phyloP scores from a whole-genome alignment of 2,888 invertebrate species.

The Lepidochitona cinerea region DNA sequence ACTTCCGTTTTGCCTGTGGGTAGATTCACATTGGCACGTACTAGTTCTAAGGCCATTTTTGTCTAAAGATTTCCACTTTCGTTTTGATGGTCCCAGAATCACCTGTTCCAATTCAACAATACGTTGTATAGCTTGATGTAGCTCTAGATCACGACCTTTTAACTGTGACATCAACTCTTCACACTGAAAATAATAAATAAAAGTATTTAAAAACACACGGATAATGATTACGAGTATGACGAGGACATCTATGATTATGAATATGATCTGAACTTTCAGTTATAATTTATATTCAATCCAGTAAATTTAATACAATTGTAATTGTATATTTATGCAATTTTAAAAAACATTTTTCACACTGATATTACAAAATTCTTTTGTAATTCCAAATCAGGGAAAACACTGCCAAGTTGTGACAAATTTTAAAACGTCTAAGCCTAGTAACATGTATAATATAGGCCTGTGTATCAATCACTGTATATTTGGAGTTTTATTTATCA shows the following conservation, averaged over 20 bases:
- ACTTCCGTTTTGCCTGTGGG: background rate
- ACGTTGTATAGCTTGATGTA: constrained; percentile 13
- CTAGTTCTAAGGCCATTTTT: background rate
- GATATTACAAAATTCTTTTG: no score
- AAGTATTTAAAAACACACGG: no score
- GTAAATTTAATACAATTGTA: no score
- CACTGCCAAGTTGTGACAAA: no score
- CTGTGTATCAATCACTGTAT: no score
- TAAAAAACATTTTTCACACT: no score
- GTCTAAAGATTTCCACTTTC: background rate
- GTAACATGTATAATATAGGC: no score
- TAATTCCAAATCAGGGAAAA: no score
- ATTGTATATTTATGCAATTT: no score
- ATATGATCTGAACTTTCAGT: constrained; percentile 54
- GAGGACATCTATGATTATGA: constrained; percentile 68
- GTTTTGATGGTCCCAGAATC: background rate
- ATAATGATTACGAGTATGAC: constrained; percentile 66
- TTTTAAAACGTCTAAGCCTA: no score
- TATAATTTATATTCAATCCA: constrained; percentile 29
- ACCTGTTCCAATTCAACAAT: constrained; percentile 15
- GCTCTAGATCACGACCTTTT: constrained; percentile 7
- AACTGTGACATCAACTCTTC: constrained; percentile 5
- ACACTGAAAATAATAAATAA: constrained; percentile 17
- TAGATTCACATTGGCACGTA: background rate
- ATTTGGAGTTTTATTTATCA: no score